Evolutionary conservation across 2,113 vertebrate genomes (phyloP).

Genomic region (Stomatorhinus ivindoensis): DNA sequence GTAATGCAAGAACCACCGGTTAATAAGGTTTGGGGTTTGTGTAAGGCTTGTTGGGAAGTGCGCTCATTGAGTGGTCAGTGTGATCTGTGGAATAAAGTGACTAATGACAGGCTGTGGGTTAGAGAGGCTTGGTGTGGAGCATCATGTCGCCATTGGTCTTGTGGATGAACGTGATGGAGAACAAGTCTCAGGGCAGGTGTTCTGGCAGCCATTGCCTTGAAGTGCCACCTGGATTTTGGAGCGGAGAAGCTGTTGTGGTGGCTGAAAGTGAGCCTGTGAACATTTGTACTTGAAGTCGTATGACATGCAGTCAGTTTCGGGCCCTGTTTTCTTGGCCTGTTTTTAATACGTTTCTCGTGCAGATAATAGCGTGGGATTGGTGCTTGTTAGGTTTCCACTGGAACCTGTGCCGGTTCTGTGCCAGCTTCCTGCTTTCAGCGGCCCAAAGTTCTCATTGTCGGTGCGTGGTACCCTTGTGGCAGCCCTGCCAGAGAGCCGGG

Average conservation of each 20-base stretch:
- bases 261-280: background rate
- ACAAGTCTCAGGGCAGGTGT: background rate
- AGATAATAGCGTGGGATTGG: background rate
- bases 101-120: conserved; percentile 22
- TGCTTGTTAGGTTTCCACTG: background rate
- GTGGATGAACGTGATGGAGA: background rate
- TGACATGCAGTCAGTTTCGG: background rate
- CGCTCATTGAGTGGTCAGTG: background rate
- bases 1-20: background rate
- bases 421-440: background rate
- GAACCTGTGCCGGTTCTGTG: background rate
- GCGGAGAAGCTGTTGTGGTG: background rate
- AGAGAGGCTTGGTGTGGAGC: conserved; percentile 34
- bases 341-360: background rate
- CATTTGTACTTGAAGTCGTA: background rate
- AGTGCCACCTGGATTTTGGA: background rate
- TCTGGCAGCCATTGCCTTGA: background rate
- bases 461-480: background rate
- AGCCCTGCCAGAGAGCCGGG: background rate
- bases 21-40: background rate
- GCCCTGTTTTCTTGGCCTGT: background rate
- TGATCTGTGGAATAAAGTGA: conserved; percentile 26
- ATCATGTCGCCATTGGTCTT: conserved; percentile 25
- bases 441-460: background rate
- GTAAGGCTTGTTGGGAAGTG: background rate